Percentiles rank a stretch among this genome's conserved stretches.
phyloP scores from a whole-genome alignment of 2,797 vertebrate genomes.

The Cyclura pinguis region DNA sequence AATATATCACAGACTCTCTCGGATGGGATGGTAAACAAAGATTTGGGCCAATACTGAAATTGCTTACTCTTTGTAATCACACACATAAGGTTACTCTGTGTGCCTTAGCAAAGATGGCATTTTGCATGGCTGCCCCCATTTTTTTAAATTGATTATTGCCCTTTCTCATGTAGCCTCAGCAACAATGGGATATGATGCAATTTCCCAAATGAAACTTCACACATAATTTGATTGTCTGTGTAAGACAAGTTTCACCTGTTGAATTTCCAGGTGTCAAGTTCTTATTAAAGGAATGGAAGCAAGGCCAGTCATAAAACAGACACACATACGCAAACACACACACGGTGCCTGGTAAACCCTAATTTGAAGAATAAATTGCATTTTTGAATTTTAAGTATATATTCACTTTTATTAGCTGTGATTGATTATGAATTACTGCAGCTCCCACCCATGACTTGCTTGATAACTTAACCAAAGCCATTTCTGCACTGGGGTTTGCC shows the following conservation, averaged over 20 bases:
- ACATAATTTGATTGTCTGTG: not conserved
- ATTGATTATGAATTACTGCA: not conserved
- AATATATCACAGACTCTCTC: not conserved
- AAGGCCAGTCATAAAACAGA: not conserved
- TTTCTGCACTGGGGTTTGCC: too few species aligned
- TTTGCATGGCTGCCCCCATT: not conserved
- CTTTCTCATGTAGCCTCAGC: not conserved
- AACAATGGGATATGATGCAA: not conserved
- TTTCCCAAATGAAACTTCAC: not conserved
- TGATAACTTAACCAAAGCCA: not conserved
- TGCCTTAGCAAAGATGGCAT: not conserved
- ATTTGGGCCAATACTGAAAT: not conserved
- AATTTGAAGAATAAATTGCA: not conserved
- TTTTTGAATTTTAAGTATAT: not conserved
- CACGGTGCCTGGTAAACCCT: not conserved
- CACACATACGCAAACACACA: too few species aligned
- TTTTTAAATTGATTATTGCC: not conserved
- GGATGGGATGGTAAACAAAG: not conserved
- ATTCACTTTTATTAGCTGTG: not conserved
- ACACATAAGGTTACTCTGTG: not conserved
- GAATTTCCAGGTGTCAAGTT: not conserved
- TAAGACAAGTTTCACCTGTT: not conserved
- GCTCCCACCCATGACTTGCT: not conserved
- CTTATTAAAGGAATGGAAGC: not conserved
- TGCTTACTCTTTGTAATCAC: not conserved